Conservation (phyloP, 1,140 invertebrate genomes). For the Cotesia vestalis region DNA sequence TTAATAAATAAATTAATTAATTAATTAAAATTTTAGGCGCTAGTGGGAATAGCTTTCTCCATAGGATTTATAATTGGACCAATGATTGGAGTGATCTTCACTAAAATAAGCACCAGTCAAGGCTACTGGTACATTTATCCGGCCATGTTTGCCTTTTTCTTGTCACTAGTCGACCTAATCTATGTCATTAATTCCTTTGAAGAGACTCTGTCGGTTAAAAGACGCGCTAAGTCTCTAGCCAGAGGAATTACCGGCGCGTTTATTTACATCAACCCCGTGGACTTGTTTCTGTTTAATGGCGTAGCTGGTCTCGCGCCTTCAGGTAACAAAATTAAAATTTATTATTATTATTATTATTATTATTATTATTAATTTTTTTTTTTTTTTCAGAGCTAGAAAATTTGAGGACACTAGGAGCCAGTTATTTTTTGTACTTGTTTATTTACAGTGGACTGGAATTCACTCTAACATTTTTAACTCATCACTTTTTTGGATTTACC, state of each 20-base stretch:
- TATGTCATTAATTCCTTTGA: constrained; percentile 81
- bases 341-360: too few relatives aligned
- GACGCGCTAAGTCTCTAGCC: constrained; percentile 72
- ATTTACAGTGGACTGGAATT: constrained; percentile 98
- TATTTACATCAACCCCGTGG: constrained; percentile 77
- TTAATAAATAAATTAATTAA: constrained; percentile 10
- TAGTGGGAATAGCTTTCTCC: constrained; percentile 97
- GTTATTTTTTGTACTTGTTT: constrained; percentile 96
- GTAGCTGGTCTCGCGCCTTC: constrained; percentile 47
- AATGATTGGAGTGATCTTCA: constrained; percentile 91
- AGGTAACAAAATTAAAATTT: constrained; percentile 38
- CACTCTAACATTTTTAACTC: constrained; percentile 95
- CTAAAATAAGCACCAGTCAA: constrained; percentile 71
- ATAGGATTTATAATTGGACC: constrained; percentile 97
- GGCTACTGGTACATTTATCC: constrained; percentile 84
- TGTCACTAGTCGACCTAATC: constrained; percentile 82
- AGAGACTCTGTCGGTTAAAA: constrained; percentile 85
- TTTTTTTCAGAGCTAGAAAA: constrained; percentile 65
- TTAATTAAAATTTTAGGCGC: constrained; percentile 72
- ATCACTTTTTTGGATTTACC: constrained; percentile 89
- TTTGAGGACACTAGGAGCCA: constrained; percentile 79
- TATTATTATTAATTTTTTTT: background rate
- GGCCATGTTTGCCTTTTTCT: constrained; percentile 83
- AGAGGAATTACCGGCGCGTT: constrained; percentile 76
- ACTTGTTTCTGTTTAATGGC: constrained; percentile 70